A percentile compares a stretch with the other conserved stretches of the same genome.
Evolutionary conservation across 1,140 invertebrate genomes (phyloP).

Genomic region (Nasonia longicornis): DNA sequence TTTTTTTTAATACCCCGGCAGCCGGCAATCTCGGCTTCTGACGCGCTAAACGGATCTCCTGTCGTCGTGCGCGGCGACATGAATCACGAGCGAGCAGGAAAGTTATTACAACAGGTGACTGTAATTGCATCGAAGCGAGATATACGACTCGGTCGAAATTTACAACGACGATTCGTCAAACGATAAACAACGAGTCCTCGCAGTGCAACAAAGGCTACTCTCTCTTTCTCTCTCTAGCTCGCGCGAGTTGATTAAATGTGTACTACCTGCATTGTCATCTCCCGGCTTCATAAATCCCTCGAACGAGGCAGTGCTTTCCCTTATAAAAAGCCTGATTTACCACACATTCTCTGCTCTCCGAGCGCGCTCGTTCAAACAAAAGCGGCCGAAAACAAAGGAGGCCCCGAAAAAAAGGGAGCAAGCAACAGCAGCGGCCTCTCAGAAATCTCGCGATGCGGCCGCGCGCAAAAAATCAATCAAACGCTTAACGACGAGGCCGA

Average conservation of each 20-base stretch:
- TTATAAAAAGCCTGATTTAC: conserved; percentile 26
- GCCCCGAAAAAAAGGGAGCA: not conserved
- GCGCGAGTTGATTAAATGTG: not conserved
- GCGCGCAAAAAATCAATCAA: conserved; percentile 44
- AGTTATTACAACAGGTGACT: not conserved
- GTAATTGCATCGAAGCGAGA: not conserved
- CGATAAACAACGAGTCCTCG: not conserved
- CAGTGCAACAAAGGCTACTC: not conserved
- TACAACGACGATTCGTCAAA: not conserved
- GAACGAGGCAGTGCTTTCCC: not conserved
- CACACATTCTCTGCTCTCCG: not conserved
- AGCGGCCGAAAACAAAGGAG: conserved; percentile 1
- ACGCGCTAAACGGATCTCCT: not conserved
- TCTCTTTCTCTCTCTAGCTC: not conserved
- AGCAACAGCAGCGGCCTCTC: not conserved
- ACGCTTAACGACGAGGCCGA: conserved; percentile 28
- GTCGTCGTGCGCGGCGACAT: not conserved
- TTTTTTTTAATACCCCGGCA: too few relatives aligned
- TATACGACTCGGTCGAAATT: not conserved
- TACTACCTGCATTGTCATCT: conserved; percentile 12
- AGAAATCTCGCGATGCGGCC: not conserved
- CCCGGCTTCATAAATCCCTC: not conserved
- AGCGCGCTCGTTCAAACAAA: not conserved
- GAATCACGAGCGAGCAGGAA: not conserved
- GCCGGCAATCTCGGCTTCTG: not conserved